Evolutionary conservation across 2,113 vertebrate species (phyloP).

Genomic region (Phalacrocorax aristotelis): DNA sequence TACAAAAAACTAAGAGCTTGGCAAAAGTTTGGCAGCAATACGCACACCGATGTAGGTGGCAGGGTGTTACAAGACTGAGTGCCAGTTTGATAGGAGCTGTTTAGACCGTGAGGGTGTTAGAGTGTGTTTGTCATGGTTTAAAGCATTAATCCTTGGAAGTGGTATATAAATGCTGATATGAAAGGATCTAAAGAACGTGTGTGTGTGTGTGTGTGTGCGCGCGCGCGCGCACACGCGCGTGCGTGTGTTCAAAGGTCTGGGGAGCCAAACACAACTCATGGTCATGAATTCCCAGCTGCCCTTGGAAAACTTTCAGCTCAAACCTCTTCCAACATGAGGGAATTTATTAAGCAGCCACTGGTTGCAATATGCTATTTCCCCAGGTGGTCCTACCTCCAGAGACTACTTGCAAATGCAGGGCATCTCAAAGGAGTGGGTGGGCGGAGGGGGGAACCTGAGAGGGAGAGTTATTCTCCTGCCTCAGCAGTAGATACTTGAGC

Average conservation of each 20-base stretch:
- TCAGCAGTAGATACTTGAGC: not conserved
- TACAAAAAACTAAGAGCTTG: conserved; percentile 39
- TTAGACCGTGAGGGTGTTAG: not conserved
- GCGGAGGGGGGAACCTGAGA: not conserved
- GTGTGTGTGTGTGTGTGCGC: no score
- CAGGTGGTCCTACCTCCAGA: not conserved
- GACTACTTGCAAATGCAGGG: not conserved
- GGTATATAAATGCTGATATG: not conserved
- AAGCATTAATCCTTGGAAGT: not conserved
- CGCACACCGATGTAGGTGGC: not conserved
- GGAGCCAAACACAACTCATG: not conserved
- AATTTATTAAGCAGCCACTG: not conserved
- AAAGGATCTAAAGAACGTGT: not conserved
- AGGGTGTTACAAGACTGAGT: not conserved
- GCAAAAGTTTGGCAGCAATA: conserved; percentile 7
- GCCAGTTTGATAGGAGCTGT: not conserved
- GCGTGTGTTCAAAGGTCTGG: not conserved
- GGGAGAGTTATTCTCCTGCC: not conserved
- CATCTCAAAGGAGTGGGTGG: not conserved
- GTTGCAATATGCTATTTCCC: not conserved
- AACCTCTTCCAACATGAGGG: not conserved
- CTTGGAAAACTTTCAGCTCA: not conserved
- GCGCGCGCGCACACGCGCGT: no score
- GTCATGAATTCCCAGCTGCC: not conserved
- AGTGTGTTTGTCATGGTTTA: conserved; percentile 5